These are phyloP conservation scores for Danio albolineatus DNA, from an alignment of 2,797 vertebrate species.

Conservation along the genomic window DNA sequence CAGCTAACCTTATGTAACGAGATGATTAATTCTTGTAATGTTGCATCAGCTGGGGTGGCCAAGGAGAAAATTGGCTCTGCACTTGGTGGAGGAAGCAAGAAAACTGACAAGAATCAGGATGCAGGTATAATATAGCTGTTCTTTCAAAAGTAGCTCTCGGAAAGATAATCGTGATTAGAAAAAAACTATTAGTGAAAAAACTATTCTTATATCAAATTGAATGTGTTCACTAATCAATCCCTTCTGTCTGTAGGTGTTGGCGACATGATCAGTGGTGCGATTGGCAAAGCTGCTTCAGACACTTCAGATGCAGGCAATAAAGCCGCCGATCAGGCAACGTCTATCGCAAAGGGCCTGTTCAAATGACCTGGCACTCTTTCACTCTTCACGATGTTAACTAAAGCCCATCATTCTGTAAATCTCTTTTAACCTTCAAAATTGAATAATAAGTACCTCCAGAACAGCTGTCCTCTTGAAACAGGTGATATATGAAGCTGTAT, in stretches of 20 bases:
- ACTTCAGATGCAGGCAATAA: slow-evolving; percentile 23
- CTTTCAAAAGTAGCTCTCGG: neutral
- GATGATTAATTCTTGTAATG: slow-evolving; percentile 6
- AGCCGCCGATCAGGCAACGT: slow-evolving; percentile 9
- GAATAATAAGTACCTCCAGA: neutral
- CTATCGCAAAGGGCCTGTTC: slow-evolving; percentile 43
- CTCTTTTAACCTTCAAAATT: neutral
- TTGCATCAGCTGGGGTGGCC: slow-evolving; percentile 52
- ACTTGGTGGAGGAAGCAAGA: slow-evolving; percentile 13
- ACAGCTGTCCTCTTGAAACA: neutral
- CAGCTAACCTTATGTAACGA: neutral
- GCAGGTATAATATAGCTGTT: slow-evolving; percentile 48
- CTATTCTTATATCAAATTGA: too few relatives aligned
- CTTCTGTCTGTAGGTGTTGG: slow-evolving; percentile 40
- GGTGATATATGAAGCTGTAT: neutral
- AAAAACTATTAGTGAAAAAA: too few relatives aligned
- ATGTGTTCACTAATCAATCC: neutral
- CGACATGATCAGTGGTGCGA: neutral
- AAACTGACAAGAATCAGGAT: slow-evolving; percentile 4
- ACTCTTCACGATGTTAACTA: neutral
- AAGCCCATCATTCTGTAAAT: neutral
- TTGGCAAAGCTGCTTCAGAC: slow-evolving; percentile 36
- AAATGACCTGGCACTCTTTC: slow-evolving; percentile 6
- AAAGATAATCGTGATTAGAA: neutral
- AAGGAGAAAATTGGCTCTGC: slow-evolving; percentile 47